Conservation (phyloP, 2,888 invertebrate genomes). For the Calameuta pallipes region DNA sequence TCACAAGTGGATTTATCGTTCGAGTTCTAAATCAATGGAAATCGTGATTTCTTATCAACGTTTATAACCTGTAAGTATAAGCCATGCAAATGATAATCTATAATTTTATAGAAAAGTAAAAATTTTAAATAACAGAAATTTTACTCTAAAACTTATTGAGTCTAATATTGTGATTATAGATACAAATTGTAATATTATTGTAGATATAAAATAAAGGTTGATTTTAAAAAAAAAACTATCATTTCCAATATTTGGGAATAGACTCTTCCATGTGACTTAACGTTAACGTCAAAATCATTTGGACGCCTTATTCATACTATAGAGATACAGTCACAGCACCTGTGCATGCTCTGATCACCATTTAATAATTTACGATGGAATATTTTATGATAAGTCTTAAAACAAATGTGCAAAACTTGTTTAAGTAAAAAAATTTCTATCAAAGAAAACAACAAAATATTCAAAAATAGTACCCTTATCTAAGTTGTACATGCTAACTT, state of each 20-base stretch:
- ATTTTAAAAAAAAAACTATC: too few relatives aligned
- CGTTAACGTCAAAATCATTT: too few relatives aligned
- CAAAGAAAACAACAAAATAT: too few relatives aligned
- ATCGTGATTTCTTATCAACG: not conserved
- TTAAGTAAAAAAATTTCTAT: not conserved
- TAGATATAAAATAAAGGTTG: too few relatives aligned
- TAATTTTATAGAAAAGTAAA: not conserved
- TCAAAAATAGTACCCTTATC: too few relatives aligned
- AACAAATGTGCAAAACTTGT: not conserved
- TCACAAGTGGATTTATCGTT: not conserved
- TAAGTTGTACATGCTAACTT: too few relatives aligned
- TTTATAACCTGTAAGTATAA: not conserved
- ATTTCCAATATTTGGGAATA: not conserved
- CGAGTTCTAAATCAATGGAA: not conserved
- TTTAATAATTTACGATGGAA: not conserved
- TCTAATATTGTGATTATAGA: not conserved
- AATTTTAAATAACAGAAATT: not conserved
- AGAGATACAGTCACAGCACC: not conserved
- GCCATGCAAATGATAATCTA: not conserved
- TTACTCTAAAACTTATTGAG: not conserved
- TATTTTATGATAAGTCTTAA: not conserved
- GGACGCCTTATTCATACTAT: not conserved
- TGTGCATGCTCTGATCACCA: not conserved
- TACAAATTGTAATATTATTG: too few relatives aligned
- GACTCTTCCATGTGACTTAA: not conserved